Evolutionary conservation across 2,797 vertebrate genomes (phyloP), one percentile per base, ranked within the genome.

Genomic region (Pangasius krempfi): DNA sequence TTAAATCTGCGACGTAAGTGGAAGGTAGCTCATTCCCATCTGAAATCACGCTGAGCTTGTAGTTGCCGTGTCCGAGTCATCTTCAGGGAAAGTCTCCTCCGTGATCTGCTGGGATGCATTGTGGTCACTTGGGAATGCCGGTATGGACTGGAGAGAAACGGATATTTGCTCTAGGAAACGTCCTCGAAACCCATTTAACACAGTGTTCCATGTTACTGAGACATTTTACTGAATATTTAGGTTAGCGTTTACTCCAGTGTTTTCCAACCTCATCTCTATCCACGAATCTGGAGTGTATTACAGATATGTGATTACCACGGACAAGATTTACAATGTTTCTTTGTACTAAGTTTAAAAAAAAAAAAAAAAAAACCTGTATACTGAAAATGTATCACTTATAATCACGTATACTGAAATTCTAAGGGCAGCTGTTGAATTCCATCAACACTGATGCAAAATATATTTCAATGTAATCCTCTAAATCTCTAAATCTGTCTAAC

Each of bases 51-150:
- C 89, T 25, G 88, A 37, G 84, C 27, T 87, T 90, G 80, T 60
- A 47, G 68, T n/a, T 58, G 40, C 52, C 85, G 80, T 76, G 85
- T 87, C 88, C 30, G 37, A 76, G 22, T 64, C 54, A 25, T 20
- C 50, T 85, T 75, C 90, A 81, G 22, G 27, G 1, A 91, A 90
- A 89, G 88, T 92, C 94, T 96, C 96, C 89, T 98, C 97, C 93
- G 95, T 90, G 92, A 96, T 96, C 93, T 96, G 95, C 92, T 95
- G 94, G 88, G 95, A 92, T 75, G 78, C 90, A 89, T 88, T 94
- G 88, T 92, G 94, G 92, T 99, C 96, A 98, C 95, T 97, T 96
- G 94, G 92, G 92, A 89, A 96, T 92, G 93, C 95, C 93, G 92
- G 96, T 94, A 93, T 94, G 95, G 94, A 94, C 96, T 97, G 92